A percentile compares a stretch with the other conserved stretches of the same genome.
Evolutionary conservation across 2,113 vertebrate genomes (phyloP).

Genomic region (Salvator merianae): DNA sequence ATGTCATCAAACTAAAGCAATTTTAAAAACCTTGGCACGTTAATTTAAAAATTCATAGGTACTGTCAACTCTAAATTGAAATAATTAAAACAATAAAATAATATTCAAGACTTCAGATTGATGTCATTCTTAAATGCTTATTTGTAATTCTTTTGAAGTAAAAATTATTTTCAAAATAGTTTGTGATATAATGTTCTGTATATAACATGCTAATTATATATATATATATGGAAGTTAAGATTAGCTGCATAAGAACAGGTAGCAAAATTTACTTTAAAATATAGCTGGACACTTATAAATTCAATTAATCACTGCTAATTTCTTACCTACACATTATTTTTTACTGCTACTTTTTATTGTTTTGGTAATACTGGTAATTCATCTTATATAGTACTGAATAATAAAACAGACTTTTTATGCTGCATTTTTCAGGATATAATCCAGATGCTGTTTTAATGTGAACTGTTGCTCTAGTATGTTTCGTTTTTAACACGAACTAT

Average conservation of each 20-base stretch:
- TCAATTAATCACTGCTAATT: not conserved
- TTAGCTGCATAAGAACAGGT: too few relatives aligned
- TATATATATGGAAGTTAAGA: too few relatives aligned
- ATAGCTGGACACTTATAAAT: not conserved
- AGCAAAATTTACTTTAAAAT: too few relatives aligned
- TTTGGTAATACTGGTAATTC: not conserved
- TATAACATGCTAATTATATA: too few relatives aligned
- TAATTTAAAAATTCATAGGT: not conserved
- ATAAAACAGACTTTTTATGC: not conserved
- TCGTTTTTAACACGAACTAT: too few relatives aligned
- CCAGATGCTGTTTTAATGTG: slow-evolving; percentile 9
- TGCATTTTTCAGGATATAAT: slow-evolving; percentile 8
- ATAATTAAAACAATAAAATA: too few relatives aligned
- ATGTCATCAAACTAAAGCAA: not conserved
- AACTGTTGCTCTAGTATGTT: not conserved
- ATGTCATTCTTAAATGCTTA: too few relatives aligned
- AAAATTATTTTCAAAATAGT: too few relatives aligned
- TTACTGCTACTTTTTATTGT: not conserved
- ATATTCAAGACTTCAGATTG: not conserved
- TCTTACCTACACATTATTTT: not conserved
- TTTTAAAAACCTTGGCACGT: not conserved
- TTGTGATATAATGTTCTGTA: too few relatives aligned
- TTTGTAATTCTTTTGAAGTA: too few relatives aligned
- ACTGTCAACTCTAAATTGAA: not conserved
- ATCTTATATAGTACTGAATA: not conserved